Base-by-base conservation (phyloP, 2,888 invertebrate species). In the Cacoxenus indagator region DNA sequence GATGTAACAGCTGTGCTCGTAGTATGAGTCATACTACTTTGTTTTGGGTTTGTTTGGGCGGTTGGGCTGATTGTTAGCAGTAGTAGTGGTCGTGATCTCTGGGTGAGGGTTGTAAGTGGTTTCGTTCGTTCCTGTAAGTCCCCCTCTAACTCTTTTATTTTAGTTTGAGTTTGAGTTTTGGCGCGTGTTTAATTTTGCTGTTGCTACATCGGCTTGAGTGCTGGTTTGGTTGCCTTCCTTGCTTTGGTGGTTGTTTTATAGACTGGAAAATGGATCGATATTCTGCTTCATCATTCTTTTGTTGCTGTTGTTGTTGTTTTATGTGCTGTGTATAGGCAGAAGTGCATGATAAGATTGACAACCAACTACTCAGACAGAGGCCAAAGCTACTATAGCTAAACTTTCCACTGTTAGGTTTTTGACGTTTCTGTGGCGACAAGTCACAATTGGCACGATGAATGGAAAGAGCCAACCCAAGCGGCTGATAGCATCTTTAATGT, bases 401-500 rank as follows among this genome's bases (percentile, higher is more conserved):
- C n/a, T n/a, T n/a, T n/a, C n/a, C n/a, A n/a, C n/a, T n/a, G n/a
- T n/a, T n/a, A n/a, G n/a, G n/a, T n/a, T n/a, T n/a, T n/a, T n/a
- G n/a, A 46, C 17, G 46, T 11, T 1, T 5, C n/a, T 4, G 8
- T 46, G 46, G 19, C n/a, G n/a, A 17, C 37, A 8, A 37, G 37
- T 37, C 37, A 14, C 37, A 37, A 14, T 37, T 2, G 37, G 9
- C 8, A 37, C 1, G 37, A 8, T n/a, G 17, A 17, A 17, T 17
- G 17, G 19, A 14, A 48, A 26, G 24, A 9, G 26, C 2, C 2
- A 1, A 6, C 51, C 0, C 6, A 0, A 14, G 19, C 14, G 14
- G 55, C 27, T 51, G 51, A 14, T 48, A 45, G 26, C 61, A 62
- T 45, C 61, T 62, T 62, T 62, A 62, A 62, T 62, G 61, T 62